Evolutionary conservation across 2,113 vertebrate species (phyloP), one percentile per base, ranked within the genome.

Genomic region (Prinia subflava): DNA sequence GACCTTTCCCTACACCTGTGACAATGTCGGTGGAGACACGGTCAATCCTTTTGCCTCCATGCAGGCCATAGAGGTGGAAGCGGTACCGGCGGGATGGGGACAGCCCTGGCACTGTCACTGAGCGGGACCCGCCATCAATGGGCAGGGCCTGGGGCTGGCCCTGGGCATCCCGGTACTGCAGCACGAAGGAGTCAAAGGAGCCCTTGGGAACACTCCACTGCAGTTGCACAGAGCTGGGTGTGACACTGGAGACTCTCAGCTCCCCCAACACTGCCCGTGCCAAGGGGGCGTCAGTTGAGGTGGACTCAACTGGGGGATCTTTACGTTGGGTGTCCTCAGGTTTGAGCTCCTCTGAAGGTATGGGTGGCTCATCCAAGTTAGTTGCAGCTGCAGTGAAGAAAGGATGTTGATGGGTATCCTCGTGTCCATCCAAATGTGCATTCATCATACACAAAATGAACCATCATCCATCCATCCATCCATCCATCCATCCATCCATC

Each of bases 131-230:
- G 0, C 65, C 80, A 42, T 60, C 24, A 1, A 70, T 6, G 24
- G 65, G 35, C 44, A 69, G 53, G 30, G 12, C 79, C 53, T 69
- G 79, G 35, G 89, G 64, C 27, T 95, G 95, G 23, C 97, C 96
- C 0, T 96, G 78, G 4, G 16, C 79, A 33, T 94, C 88, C 44
- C 2, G 59, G 73, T 88, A 94, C 74, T 94, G 92, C 79, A 94
- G 67, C 14, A 33, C 15, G 13, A 98, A 98, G 49, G 97, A 97
- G 88, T 97, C 93, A 2, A 98, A 98, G 87, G 77, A 33, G 31
- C 97, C 97, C 77, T 56, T 27, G 0, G 17, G 83, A 46, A 98
- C 93, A 0, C 46, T 97, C 98, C 97, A 98, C 18, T 92, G 41
- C 46, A 95, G 37, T 27, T 42, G 20, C 13, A 74, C 2, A 0